A percentile compares a stretch with the other conserved stretches of the same genome.
Evolutionary conservation across 2,113 vertebrate genomes (phyloP).

Genomic region (Callipepla squamata): DNA sequence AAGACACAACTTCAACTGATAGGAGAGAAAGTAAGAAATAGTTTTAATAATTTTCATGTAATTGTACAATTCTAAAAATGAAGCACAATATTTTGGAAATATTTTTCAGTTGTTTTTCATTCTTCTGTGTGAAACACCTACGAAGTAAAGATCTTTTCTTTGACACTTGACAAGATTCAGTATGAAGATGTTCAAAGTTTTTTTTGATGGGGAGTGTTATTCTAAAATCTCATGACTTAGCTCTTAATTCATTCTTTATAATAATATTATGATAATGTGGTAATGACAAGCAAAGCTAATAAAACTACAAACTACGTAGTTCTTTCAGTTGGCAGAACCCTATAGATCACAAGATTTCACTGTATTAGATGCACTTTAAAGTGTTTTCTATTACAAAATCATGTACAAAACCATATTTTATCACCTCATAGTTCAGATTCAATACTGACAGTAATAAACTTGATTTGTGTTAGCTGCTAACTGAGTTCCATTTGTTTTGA

Average conservation of each 20-base stretch:
- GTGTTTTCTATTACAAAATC: background rate
- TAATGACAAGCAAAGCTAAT: background rate
- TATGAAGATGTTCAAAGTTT: background rate
- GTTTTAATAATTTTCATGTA: background rate
- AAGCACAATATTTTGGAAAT: background rate
- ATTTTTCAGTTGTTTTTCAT: background rate
- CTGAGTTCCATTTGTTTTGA: constrained; percentile 40
- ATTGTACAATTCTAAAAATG: background rate
- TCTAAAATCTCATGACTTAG: background rate
- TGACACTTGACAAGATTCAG: background rate
- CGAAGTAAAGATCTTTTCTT: background rate
- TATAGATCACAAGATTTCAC: background rate
- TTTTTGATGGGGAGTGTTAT: background rate
- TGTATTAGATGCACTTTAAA: background rate
- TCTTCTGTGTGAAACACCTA: background rate
- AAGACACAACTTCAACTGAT: constrained; percentile 66
- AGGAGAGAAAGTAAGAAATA: constrained; percentile 76
- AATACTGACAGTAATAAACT: background rate
- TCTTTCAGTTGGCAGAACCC: background rate
- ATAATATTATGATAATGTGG: background rate
- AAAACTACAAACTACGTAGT: background rate
- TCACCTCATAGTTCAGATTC: background rate
- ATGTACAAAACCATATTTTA: background rate
- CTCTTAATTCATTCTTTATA: background rate
- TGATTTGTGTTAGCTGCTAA: background rate